A percentile compares a stretch with the other conserved stretches of the same genome.
Conservation (phyloP, 2,888 invertebrate genomes). For the Dastarcus helophoroides region DNA sequence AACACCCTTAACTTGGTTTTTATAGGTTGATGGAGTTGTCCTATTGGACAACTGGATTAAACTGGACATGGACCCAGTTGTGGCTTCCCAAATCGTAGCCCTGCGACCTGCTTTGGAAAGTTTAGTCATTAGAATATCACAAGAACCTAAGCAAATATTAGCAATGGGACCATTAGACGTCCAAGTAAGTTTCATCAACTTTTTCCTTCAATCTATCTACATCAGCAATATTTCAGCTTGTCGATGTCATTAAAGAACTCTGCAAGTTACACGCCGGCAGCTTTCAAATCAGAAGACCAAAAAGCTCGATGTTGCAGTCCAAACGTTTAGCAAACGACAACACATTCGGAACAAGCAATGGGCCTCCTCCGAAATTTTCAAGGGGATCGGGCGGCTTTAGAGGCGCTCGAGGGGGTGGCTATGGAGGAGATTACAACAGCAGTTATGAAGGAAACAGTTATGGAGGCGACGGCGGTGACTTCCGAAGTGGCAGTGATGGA, state of each 20-base stretch:
- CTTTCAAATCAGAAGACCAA: conserved; percentile 48
- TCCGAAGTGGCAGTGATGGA: conserved; percentile 10
- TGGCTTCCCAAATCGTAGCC: conserved; percentile 74
- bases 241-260: conserved; percentile 59
- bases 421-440: conserved; percentile 23
- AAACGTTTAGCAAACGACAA: conserved; percentile 43
- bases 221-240: too few species aligned
- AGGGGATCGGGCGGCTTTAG: conserved; percentile 24
- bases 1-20: conserved; percentile 3
- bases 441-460: conserved; percentile 23
- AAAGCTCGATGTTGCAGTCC: conserved; percentile 40
- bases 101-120: conserved; percentile 82
- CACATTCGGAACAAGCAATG: conserved; percentile 26
- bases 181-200: conserved; percentile 46
- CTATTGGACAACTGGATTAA: conserved; percentile 92
- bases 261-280: conserved; percentile 71
- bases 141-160: conserved; percentile 65
- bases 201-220: too few species aligned
- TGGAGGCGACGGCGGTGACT: conserved; percentile 13
- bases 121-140: conserved; percentile 67
- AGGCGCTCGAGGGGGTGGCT: conserved; percentile 19
- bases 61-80: conserved; percentile 65
- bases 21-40: conserved; percentile 55
- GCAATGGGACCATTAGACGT: conserved; percentile 51
- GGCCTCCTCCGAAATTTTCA: conserved; percentile 36